These are phyloP conservation scores for Thymelicus sylvestris DNA, from an alignment of 2,888 invertebrate species.

Conservation along the genomic window DNA sequence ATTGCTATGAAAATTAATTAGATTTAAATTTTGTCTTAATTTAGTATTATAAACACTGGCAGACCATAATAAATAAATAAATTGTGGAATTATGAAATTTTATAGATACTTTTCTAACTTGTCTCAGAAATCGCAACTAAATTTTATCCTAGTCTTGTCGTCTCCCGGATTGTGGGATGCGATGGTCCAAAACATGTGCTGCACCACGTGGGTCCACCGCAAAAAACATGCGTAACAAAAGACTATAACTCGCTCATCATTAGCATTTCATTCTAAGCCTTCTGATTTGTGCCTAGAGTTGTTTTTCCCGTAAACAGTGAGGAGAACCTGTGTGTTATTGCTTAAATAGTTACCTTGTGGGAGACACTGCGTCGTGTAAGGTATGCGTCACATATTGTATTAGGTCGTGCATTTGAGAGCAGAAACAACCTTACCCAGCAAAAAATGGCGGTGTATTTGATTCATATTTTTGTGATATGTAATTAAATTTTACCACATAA, in stretches of 20 bases:
- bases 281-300: not conserved
- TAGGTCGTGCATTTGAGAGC: slow-evolving; percentile 39
- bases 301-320: not conserved
- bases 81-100: too few species aligned
- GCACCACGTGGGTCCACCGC: slow-evolving; percentile 77
- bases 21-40: too few species aligned
- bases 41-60: too few species aligned
- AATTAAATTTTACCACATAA: too few species aligned
- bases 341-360: slow-evolving; percentile 71
- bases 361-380: slow-evolving; percentile 77
- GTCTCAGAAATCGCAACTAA: slow-evolving; percentile 14
- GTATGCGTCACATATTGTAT: slow-evolving; percentile 77
- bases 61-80: too few species aligned
- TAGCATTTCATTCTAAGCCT: not conserved
- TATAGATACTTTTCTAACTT: not conserved
- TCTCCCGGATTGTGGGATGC: slow-evolving; percentile 76
- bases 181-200: slow-evolving; percentile 74
- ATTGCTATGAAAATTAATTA: too few species aligned
- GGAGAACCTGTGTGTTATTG: slow-evolving; percentile 1
- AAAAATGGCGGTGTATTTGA: not conserved
- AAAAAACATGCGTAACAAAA: slow-evolving; percentile 48
- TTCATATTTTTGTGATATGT: too few species aligned
- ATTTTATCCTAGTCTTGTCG: slow-evolving; percentile 49
- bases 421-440: slow-evolving; percentile 18
- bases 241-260: slow-evolving; percentile 40